Base-by-base conservation (phyloP, 2,888 invertebrate species). In the Pheosia gnoma region DNA sequence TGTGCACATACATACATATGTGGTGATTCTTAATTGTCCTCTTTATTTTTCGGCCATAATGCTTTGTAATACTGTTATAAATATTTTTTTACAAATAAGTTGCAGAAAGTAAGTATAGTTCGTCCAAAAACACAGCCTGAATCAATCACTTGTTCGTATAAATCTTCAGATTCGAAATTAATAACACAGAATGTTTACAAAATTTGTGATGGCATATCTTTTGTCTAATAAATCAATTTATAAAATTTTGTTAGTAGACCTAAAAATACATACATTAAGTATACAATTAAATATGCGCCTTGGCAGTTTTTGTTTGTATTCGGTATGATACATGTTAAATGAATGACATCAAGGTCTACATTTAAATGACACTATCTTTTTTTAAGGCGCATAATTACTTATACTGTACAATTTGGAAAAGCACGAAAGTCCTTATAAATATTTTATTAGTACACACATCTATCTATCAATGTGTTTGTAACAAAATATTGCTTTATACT, bases 401-500 rank as follows among this genome's bases (percentile, higher is more conserved):
- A 63, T 63, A 58, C 47, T 11, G 5, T 11, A 11, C 6, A 47
- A 47, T 47, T n/a, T 47, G 55, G 62, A 65, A 63, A 57, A 66
- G 59, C 56, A 59, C 58, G 54, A 58, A 47, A 61, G 37, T 55
- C 38, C 57, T 65, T 64, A 61, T 7, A 52, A 54, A 57, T 60
- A 66, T 58, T 63, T 57, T 60, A 62, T 63, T 61, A 64, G 60
- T 60, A 68, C 64, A 63, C 57, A 60, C 60, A 67, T 63, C 61
- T 61, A 71, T 47, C 53, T 61, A 71, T 47, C 53, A 62, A 57
- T 63, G 58, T 49, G 4, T 10, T 37, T 74, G 77, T 83, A 82
- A 71, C 76, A 85, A 84, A 84, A 84, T 85, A 84, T 81, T 76
- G 72, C 69, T 80, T 79, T 63, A 54, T 78, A 63, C 71, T 77